phyloP scores from a whole-genome alignment of 2,113 vertebrate genomes.

The Xenus cinereus region DNA sequence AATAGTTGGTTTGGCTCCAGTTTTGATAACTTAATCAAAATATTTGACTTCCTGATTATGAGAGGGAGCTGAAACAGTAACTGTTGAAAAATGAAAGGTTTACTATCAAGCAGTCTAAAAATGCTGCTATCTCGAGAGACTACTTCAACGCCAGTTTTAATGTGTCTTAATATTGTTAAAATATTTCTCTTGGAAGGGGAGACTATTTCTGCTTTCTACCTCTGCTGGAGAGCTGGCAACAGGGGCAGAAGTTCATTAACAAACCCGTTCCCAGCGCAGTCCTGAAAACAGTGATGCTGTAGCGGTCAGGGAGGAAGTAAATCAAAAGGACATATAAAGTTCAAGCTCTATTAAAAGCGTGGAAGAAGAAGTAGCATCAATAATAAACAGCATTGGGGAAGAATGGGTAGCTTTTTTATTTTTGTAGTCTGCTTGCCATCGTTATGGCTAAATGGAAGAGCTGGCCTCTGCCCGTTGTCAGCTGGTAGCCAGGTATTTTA shows the following conservation, averaged over 20 bases:
- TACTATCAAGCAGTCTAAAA: not conserved
- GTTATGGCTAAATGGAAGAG: not conserved
- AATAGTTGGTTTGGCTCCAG: not conserved
- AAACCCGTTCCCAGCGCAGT: not conserved
- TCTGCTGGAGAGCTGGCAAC: not conserved
- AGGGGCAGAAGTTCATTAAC: not conserved
- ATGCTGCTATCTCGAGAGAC: not conserved
- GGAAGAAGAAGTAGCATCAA: not conserved
- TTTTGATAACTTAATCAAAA: conserved; percentile 6
- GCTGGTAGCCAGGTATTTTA: not conserved
- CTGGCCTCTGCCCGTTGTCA: not conserved
- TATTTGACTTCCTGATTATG: not conserved
- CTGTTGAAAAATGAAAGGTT: not conserved
- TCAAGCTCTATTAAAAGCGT: not conserved
- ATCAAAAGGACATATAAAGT: not conserved
- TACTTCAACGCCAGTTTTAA: not conserved
- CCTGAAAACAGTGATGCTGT: not conserved
- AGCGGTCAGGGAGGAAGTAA: not conserved
- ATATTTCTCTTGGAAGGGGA: not conserved
- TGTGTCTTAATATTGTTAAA: not conserved
- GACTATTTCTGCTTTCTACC: not conserved
- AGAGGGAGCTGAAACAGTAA: not conserved
- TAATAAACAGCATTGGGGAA: not conserved
- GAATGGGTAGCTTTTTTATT: not conserved
- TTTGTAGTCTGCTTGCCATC: not conserved